Evolutionary conservation across 2,113 vertebrate species (phyloP).

Genomic region (Anarhynchus alexandrinus): DNA sequence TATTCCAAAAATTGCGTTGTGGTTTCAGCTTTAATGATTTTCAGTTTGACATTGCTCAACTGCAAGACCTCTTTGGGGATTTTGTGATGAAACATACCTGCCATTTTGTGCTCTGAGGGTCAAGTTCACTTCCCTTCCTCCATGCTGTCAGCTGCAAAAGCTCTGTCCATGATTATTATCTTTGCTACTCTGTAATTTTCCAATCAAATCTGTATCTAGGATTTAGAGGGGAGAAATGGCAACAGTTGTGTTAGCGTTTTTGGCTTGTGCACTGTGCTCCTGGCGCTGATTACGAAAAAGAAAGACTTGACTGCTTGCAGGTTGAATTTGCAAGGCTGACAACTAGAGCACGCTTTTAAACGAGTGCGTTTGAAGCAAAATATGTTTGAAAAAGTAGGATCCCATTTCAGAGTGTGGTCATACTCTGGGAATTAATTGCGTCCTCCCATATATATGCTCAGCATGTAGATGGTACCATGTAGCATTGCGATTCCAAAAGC

Average conservation of each 20-base stretch:
- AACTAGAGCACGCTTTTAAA: neutral
- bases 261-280: neutral
- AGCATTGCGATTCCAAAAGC: neutral
- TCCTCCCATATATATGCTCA: neutral
- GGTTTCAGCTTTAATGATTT: neutral
- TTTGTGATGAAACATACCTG: neutral
- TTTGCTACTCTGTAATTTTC: neutral
- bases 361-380: neutral
- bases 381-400: neutral
- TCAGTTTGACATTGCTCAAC: neutral
- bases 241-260: neutral
- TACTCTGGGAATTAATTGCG: neutral
- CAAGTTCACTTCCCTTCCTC: neutral
- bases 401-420: neutral
- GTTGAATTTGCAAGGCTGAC: neutral
- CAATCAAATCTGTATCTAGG: neutral
- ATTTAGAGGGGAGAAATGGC: neutral
- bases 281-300: neutral
- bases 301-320: neutral
- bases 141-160: neutral
- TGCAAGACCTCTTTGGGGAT: neutral
- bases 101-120: neutral
- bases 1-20: neutral
- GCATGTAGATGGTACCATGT: neutral
- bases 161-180: neutral